Evolutionary conservation across 1,140 invertebrate genomes (phyloP).

Genomic region (Heliconius hermathena): DNA sequence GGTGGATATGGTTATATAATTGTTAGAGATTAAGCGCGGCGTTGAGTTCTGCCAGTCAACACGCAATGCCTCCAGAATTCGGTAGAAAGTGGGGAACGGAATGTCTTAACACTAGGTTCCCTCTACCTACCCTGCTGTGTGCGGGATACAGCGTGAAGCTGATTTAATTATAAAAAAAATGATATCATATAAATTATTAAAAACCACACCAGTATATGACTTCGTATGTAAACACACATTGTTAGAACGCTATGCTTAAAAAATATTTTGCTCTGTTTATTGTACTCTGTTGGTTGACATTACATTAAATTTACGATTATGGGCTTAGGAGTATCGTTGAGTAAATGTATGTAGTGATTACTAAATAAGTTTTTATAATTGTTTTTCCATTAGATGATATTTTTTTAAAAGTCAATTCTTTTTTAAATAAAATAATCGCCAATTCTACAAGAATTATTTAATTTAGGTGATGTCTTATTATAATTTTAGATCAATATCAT

Average conservation of each 20-base stretch:
- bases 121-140: too few species aligned
- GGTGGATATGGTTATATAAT: too few species aligned
- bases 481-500: too few species aligned
- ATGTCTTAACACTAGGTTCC: too few species aligned
- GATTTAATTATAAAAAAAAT: too few species aligned
- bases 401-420: neutral
- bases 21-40: too few species aligned
- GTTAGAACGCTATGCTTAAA: neutral
- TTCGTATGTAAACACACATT: neutral
- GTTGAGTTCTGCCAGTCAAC: too few species aligned
- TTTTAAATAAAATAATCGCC: neutral
- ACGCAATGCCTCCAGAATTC: too few species aligned
- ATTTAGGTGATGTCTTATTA: too few species aligned
- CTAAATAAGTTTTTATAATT: constrained; percentile 12
- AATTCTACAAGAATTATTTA: too few species aligned
- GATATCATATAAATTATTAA: neutral
- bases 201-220: neutral
- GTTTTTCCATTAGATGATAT: constrained; percentile 4
- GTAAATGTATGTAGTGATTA: constrained; percentile 28
- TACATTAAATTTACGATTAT: constrained; percentile 22
- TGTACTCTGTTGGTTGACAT: constrained; percentile 24
- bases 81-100: too few species aligned
- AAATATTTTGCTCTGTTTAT: constrained; percentile 1
- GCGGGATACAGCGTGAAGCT: too few species aligned
- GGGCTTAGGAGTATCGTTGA: constrained; percentile 21